Base-by-base conservation (phyloP, 2,797 vertebrate genomes). In the Rachycentron canadum region DNA sequence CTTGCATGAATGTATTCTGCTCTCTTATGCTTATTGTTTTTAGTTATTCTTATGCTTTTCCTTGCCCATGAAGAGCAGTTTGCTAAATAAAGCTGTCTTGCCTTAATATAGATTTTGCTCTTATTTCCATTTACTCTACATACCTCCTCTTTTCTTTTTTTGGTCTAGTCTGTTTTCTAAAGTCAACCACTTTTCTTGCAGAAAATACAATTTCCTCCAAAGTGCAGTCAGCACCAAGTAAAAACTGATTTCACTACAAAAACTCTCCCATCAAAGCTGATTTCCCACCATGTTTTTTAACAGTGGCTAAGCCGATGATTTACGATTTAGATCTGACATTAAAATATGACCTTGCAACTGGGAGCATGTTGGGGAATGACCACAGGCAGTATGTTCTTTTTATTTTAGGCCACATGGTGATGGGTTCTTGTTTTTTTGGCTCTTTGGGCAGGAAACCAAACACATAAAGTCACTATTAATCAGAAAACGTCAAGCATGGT, bases 341-440 rank as follows among this genome's bases (percentile, higher is more conserved):
- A 30, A 63, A 62, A 79, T 34, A 72, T 41, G 49, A 73, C 55
- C 36, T 55, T 56, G 72, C 75, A 59, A 52, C 75, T 78, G 49
- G 58, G 40, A 61, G 43, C 47, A 36, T 64, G 60, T 34, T 55
- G 49, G 28, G 47, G 53, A 52, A 64, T 61, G 47, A 72, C 69
- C 73, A 43, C 55, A 72, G 62, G 58, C 66, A 12, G 16, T 28
- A 12, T 57, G 45, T 32, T 32, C 13, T 30, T 49, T 71, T 73
- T 56, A 52, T 77, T 74, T 56, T 30, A 64, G 47, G 62, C 62
- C 66, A 74, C 59, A 57, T 75, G 52, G 78, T 79, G 13, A 25
- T 36, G 74, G 60, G 36, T 47, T 76, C 52, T 23, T 26, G 14
- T 38, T 63, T 43, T 38, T 9, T 4, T 13, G 53, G 50, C 50